A percentile compares a stretch with the other conserved stretches of the same genome.
Conservation (phyloP, 2,888 invertebrate genomes). For the Leptopilina myrica region DNA sequence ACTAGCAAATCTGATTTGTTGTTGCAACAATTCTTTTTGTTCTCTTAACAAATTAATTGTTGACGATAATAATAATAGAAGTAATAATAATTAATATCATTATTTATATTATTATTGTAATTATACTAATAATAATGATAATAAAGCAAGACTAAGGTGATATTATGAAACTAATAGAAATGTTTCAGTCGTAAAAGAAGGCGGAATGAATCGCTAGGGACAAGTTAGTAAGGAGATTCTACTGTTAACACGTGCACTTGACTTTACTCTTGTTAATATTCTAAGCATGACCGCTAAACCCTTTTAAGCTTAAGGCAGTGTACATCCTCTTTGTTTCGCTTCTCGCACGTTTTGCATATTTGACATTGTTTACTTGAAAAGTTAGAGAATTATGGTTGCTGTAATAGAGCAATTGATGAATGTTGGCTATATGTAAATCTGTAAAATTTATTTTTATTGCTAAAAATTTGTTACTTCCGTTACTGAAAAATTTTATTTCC, state of each 20-base stretch:
- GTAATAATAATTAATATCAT: too few relatives aligned
- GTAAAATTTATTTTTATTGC: too few relatives aligned
- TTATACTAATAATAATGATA: neutral
- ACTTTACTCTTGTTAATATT: conserved; percentile 21
- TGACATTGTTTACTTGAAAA: neutral
- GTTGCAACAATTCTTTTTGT: too few relatives aligned
- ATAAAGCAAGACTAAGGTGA: neutral
- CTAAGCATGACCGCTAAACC: conserved; percentile 26
- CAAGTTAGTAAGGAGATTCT: conserved; percentile 13
- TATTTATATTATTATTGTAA: too few relatives aligned
- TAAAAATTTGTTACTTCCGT: too few relatives aligned
- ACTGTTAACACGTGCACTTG: conserved; percentile 16
- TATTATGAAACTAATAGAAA: conserved; percentile 13
- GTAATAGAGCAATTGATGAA: neutral
- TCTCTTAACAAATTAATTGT: too few relatives aligned
- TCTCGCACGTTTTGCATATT: neutral
- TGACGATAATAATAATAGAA: too few relatives aligned
- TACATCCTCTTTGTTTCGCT: conserved; percentile 7
- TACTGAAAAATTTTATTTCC: too few relatives aligned
- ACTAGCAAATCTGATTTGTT: too few relatives aligned
- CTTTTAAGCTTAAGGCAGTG: conserved; percentile 21
- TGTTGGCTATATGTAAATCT: too few relatives aligned
- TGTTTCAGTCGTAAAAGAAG: conserved; percentile 22
- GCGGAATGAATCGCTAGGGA: conserved; percentile 25
- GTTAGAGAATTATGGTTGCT: neutral